Percentiles rank a stretch among this genome's conserved stretches.
These are phyloP conservation scores for Diplosoma virens DNA, from an alignment of 23 tunicate species.

Conservation along the genomic window DNA sequence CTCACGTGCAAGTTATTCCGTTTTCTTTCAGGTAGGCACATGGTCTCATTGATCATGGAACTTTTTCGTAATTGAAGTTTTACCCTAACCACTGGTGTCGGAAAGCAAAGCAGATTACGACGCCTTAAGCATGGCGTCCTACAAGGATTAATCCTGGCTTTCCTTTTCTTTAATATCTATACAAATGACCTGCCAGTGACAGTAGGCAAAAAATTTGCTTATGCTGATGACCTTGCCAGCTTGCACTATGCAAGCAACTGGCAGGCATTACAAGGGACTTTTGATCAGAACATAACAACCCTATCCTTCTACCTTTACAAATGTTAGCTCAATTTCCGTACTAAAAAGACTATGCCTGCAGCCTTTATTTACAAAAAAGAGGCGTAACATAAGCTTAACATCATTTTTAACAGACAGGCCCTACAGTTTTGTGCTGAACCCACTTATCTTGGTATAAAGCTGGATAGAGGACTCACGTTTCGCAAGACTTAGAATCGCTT, in stretches of 20 bases:
- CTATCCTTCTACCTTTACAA: not conserved
- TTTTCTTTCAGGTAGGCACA: not conserved
- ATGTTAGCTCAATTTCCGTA: not conserved
- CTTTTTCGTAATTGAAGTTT: no score
- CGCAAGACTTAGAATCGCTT: not conserved
- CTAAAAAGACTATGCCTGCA: not conserved
- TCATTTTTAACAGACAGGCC: not conserved
- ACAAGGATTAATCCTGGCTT: constrained; percentile 3
- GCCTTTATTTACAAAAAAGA: not conserved
- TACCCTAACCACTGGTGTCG: no score
- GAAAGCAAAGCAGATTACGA: no score
- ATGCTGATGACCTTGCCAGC: not conserved
- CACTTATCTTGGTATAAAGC: not conserved
- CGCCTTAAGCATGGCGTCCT: no score
- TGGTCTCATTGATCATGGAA: constrained; percentile 8
- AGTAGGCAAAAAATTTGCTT: not conserved
- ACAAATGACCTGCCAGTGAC: constrained; percentile 1
- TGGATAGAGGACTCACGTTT: constrained; percentile 1
- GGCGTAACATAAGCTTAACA: not conserved
- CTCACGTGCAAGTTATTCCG: not conserved
- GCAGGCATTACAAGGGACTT: not conserved
- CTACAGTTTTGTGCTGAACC: not conserved
- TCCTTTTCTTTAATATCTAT: constrained; percentile 1
- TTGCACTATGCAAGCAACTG: not conserved
- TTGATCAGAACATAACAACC: not conserved